Conservation (phyloP, 2,888 invertebrate species). For the Hypercompe scribonia region DNA sequence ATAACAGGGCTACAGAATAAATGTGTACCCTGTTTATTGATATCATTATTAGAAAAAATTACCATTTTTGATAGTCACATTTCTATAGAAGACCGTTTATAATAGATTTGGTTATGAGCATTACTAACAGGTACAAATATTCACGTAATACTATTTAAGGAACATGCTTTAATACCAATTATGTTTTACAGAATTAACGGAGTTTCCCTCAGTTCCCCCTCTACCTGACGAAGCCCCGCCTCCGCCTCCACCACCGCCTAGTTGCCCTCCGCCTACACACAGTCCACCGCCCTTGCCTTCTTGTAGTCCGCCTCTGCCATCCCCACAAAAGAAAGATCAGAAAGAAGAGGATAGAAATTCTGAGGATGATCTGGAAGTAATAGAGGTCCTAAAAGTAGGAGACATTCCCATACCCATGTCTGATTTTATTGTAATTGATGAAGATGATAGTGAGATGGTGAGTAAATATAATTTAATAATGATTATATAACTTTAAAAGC, state of each 20-base stretch:
- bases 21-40: too few relatives aligned
- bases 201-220: conserved; percentile 79
- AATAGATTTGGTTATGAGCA: too few relatives aligned
- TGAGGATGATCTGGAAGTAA: conserved; percentile 61
- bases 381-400: conserved; percentile 62
- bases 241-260: conserved; percentile 40
- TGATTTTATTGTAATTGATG: conserved; percentile 65
- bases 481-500: not conserved
- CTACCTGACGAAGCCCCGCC: conserved; percentile 77
- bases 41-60: too few relatives aligned
- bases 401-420: conserved; percentile 70
- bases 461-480: conserved; percentile 14
- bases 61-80: too few relatives aligned
- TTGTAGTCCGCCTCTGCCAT: conserved; percentile 30
- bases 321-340: conserved; percentile 22
- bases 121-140: too few relatives aligned
- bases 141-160: too few relatives aligned
- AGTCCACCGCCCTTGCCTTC: conserved; percentile 39
- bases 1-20: too few relatives aligned
- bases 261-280: conserved; percentile 31
- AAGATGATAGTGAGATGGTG: conserved; percentile 63
- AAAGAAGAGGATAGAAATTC: conserved; percentile 14
- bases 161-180: not conserved
- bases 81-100: too few relatives aligned
- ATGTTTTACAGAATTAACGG: conserved; percentile 63